A percentile compares a stretch with the other conserved stretches of the same genome.
Conservation (phyloP, 2,888 invertebrate species). For the Ypsolopha sequella region DNA sequence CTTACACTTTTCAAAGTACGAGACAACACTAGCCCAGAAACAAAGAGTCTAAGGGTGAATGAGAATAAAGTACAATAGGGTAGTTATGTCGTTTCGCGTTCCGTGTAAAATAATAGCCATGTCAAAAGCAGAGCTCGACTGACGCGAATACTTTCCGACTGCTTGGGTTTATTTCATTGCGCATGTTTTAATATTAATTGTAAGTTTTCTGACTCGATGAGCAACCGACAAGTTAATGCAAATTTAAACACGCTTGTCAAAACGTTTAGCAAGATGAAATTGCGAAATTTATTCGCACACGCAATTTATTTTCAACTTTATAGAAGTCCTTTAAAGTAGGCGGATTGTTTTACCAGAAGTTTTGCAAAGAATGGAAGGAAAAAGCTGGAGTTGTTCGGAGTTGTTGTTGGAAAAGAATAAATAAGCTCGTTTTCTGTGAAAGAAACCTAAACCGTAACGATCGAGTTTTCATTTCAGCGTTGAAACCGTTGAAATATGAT, state of each 20-base stretch:
- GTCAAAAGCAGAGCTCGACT: slow-evolving; percentile 54
- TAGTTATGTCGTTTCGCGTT: slow-evolving; percentile 21
- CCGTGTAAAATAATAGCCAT: slow-evolving; percentile 48
- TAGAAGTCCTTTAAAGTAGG: not conserved
- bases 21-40: too few species aligned
- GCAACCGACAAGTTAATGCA: slow-evolving; percentile 35
- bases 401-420: not conserved
- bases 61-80: not conserved
- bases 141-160: slow-evolving; percentile 60
- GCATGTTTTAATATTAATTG: slow-evolving; percentile 68
- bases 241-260: slow-evolving; percentile 42
- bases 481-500: not conserved
- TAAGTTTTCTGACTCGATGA: slow-evolving; percentile 52
- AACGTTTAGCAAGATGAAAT: slow-evolving; percentile 27
- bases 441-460: too few species aligned
- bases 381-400: not conserved
- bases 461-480: not conserved
- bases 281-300: not conserved
- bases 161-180: slow-evolving; percentile 60
- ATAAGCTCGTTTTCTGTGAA: too few species aligned
- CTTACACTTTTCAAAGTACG: too few species aligned
- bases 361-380: not conserved
- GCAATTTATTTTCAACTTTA: not conserved
- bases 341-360: not conserved
- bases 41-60: too few species aligned